phyloP scores from a whole-genome alignment of 2,797 vertebrate genomes.

The Tachyglossus aculeatus region DNA sequence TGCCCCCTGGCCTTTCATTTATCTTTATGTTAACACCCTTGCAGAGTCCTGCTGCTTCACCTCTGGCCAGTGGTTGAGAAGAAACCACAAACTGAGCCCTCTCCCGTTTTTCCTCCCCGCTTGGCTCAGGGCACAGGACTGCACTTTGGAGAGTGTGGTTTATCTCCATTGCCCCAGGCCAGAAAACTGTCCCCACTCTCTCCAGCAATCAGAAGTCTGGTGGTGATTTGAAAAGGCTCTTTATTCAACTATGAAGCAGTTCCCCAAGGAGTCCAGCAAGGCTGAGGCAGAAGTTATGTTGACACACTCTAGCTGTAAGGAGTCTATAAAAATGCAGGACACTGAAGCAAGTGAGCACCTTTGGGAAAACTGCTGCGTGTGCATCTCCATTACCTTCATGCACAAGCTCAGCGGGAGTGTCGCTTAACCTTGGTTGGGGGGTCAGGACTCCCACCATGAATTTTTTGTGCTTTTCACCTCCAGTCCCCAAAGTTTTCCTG shows the following conservation, averaged over 20 bases:
- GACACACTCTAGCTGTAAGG: neutral
- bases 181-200: conserved; percentile 1
- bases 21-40: no score
- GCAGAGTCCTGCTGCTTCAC: no score
- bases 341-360: neutral
- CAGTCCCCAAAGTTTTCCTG: neutral
- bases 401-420: neutral
- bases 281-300: neutral
- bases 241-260: neutral
- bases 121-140: neutral
- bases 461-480: neutral
- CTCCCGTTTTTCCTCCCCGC: no score
- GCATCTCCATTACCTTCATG: neutral
- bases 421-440: neutral
- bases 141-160: neutral
- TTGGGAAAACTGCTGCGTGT: neutral
- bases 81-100: no score
- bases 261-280: neutral
- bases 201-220: neutral
- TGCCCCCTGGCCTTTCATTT: no score
- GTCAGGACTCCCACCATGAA: conserved; percentile 4
- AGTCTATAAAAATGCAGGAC: neutral
- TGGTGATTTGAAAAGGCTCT: neutral
- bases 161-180: neutral
- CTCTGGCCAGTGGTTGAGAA: no score